Percentiles rank a stretch among this genome's conserved stretches.
Evolutionary conservation across 2,113 vertebrate species (phyloP).

Genomic region (Coptodon rendalli): DNA sequence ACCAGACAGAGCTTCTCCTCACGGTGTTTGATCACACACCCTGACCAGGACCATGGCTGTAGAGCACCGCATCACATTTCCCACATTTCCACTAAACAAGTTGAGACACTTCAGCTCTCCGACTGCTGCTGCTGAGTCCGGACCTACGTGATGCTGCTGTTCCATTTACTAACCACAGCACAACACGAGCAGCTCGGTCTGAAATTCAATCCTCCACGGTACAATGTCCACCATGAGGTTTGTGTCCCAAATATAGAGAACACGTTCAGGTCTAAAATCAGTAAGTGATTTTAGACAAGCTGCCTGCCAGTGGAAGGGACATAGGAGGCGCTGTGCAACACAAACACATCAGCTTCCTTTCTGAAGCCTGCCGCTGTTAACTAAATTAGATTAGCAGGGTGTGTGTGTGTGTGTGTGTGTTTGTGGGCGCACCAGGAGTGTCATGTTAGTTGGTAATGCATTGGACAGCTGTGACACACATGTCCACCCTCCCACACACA

Average conservation of each 20-base stretch:
- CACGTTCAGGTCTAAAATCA: background rate
- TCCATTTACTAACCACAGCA: conserved; percentile 39
- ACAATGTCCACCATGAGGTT: conserved; percentile 14
- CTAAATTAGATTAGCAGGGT: conserved; percentile 59
- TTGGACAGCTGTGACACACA: conserved; percentile 60
- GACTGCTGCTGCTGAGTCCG: background rate
- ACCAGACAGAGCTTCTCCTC: background rate
- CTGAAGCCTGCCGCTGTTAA: conserved; percentile 31
- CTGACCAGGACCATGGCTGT: background rate
- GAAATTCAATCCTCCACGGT: conserved; percentile 3
- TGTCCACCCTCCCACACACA: background rate
- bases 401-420: background rate
- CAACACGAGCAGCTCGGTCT: background rate
- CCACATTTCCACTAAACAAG: conserved; percentile 31
- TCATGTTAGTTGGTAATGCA: conserved; percentile 63
- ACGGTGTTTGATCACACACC: background rate
- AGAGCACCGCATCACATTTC: conserved; percentile 3
- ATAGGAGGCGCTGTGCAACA: background rate
- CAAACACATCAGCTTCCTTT: background rate
- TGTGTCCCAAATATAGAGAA: conserved; percentile 40
- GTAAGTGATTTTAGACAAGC: background rate
- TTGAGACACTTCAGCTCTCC: conserved; percentile 5
- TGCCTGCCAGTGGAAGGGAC: background rate
- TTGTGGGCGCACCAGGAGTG: conserved; percentile 30
- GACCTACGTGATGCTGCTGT: conserved; percentile 23